These are phyloP conservation scores for Apostichopus parvimensis DNA, from an alignment of 35 echinoderm and acorn worm genomes.

Conservation along the genomic window DNA sequence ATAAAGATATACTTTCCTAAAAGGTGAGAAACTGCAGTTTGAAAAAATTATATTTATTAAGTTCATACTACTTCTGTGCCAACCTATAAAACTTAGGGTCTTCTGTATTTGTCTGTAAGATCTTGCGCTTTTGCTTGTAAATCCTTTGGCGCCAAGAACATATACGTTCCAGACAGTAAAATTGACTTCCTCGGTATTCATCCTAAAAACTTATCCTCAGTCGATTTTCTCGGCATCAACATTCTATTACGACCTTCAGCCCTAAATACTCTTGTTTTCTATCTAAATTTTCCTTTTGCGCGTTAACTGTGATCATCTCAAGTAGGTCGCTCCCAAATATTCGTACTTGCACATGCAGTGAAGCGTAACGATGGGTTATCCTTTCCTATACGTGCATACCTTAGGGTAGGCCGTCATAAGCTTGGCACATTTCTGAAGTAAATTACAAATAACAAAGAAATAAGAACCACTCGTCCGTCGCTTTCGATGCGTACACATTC, in stretches of 20 bases:
- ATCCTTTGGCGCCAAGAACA: conserved; percentile 17
- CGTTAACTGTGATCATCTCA: conserved; percentile 38
- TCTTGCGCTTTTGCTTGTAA: background rate
- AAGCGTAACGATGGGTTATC: conserved; percentile 14
- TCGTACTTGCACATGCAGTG: background rate
- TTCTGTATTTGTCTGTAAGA: too few species aligned
- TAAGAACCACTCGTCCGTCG: conserved; percentile 1
- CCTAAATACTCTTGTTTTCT: background rate
- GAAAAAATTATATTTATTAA: too few species aligned
- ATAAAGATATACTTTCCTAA: too few species aligned
- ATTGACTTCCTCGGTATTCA: background rate
- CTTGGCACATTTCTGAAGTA: background rate
- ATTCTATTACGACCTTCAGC: conserved; percentile 19
- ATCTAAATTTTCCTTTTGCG: conserved; percentile 14
- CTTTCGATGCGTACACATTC: background rate
- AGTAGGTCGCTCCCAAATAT: conserved; percentile 36
- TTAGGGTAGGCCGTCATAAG: conserved; percentile 4
- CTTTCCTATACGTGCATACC: conserved; percentile 2
- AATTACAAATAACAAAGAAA: conserved; percentile 29
- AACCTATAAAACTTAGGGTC: too few species aligned
- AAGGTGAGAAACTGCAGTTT: too few species aligned
- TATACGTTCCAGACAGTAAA: conserved; percentile 3
- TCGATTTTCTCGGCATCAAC: conserved; percentile 22
- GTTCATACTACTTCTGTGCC: too few species aligned
- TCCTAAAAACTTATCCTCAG: background rate